phyloP scores from a whole-genome alignment of 2,797 vertebrate genomes.

The Enteromius anoplus region DNA sequence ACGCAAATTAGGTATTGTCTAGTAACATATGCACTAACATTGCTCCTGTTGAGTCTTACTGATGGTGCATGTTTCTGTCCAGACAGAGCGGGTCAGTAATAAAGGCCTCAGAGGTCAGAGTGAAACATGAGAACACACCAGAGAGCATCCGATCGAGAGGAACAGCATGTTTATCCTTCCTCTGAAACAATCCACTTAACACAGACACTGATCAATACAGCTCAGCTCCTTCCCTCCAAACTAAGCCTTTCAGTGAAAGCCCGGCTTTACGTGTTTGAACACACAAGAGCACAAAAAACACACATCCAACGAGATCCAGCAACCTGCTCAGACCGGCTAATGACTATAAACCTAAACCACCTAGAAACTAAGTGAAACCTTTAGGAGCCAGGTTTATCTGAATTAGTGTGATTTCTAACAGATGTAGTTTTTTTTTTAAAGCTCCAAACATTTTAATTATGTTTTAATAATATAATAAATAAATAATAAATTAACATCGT shows the following conservation, averaged over 20 bases:
- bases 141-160: conserved; percentile 44
- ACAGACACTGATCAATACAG: conserved; percentile 44
- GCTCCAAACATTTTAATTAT: background rate
- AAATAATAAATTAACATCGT: too few relatives aligned
- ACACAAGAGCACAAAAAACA: background rate
- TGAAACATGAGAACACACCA: conserved; percentile 41
- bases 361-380: background rate
- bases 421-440: background rate
- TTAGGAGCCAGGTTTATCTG: background rate
- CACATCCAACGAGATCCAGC: background rate
- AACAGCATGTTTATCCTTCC: conserved; percentile 47
- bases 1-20: background rate
- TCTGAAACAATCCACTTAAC: conserved; percentile 5
- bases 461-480: background rate
- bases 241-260: background rate
- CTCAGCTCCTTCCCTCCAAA: background rate
- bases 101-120: background rate
- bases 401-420: background rate
- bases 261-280: background rate
- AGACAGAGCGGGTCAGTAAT: background rate
- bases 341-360: background rate
- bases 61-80: background rate
- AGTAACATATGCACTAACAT: background rate
- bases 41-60: background rate
- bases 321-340: background rate